Evolutionary conservation across 2,113 vertebrate genomes (phyloP).

Genomic region (Catharus minimus): DNA sequence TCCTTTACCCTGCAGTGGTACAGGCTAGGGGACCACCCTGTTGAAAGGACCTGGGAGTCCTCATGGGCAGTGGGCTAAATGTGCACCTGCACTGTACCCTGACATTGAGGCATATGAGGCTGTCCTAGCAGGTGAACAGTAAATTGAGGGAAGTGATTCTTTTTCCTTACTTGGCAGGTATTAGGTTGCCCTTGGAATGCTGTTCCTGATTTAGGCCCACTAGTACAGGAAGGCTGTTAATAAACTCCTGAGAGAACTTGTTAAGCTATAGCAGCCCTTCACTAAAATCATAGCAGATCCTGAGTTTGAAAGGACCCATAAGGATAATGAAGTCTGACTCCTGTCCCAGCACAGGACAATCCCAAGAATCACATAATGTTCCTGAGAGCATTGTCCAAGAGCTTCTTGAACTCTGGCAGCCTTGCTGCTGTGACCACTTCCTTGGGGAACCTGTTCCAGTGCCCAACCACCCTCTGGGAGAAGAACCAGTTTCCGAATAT

Average conservation of each 20-base stretch:
- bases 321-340: not conserved
- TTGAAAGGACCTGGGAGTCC: not conserved
- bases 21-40: not conserved
- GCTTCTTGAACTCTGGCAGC: not conserved
- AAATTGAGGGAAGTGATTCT: not conserved
- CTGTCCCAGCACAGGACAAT: not conserved
- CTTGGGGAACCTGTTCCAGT: not conserved
- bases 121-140: not conserved
- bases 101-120: not conserved
- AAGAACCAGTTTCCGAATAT: not conserved
- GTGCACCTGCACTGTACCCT: not conserved
- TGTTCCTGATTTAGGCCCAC: not conserved
- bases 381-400: not conserved
- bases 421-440: not conserved
- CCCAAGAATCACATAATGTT: not conserved
- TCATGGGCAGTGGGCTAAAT: not conserved
- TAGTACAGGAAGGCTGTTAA: not conserved
- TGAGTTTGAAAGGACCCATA: not conserved
- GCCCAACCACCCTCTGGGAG: not conserved
- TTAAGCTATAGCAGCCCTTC: not conserved
- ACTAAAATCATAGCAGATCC: not conserved
- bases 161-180: not conserved
- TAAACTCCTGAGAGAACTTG: not conserved
- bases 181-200: not conserved
- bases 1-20: not conserved